phyloP scores from a whole-genome alignment of 2,888 invertebrate genomes.

The Polymixis lichenea region DNA sequence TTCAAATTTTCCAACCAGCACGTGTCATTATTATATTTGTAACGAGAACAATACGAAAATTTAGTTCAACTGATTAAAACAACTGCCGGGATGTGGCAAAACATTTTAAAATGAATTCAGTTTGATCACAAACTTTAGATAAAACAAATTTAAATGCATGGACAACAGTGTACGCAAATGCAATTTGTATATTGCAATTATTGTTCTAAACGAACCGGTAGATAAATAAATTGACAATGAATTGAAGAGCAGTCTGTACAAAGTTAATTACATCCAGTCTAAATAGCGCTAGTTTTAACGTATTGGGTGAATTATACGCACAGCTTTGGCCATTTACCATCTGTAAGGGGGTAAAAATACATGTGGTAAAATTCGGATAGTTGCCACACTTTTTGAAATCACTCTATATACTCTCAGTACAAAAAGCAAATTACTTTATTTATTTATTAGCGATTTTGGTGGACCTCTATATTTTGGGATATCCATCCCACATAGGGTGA shows the following conservation, averaged over 20 bases:
- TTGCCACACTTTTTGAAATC: too few relatives aligned
- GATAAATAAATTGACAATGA: constrained; percentile 27
- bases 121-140: constrained; percentile 45
- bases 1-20: background rate
- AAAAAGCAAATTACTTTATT: too few relatives aligned
- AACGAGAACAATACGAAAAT: constrained; percentile 11
- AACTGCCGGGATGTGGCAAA: background rate
- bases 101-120: constrained; percentile 41
- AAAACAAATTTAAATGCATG: constrained; percentile 52
- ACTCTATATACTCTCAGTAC: too few relatives aligned
- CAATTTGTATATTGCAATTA: constrained; percentile 34
- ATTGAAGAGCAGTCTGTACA: constrained; percentile 3
- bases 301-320: background rate
- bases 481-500: too few relatives aligned
- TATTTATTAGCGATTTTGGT: too few relatives aligned
- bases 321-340: background rate
- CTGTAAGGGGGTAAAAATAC: too few relatives aligned
- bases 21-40: background rate
- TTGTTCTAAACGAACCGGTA: constrained; percentile 36
- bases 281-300: background rate
- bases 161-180: constrained; percentile 2
- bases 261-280: constrained; percentile 17
- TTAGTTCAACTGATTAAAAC: constrained; percentile 21
- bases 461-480: too few relatives aligned
- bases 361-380: too few relatives aligned